Base-by-base conservation (phyloP, 2,888 invertebrate genomes). In the Drosophila pegasa region DNA sequence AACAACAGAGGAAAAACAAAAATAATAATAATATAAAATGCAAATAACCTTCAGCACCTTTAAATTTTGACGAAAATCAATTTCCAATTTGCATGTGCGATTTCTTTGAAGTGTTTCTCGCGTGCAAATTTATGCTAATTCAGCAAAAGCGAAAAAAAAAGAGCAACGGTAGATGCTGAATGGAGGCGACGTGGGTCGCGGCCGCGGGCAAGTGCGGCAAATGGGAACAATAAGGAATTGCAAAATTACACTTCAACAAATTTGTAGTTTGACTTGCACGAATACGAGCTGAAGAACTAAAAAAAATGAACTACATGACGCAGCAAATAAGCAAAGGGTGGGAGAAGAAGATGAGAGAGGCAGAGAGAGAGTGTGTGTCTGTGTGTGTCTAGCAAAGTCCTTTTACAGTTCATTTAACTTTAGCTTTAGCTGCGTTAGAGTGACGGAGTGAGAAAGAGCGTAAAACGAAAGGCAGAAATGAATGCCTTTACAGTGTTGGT, bases 41-140 rank as follows among this genome's bases (percentile, higher is more conserved):
- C 43, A 45, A 56, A 73, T 57, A 69, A 67, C 80, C 77, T 77
- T 79, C 77, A 80, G 64, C 63, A 75, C 63, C 75, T 79, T 47
- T 22, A 57, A 73, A 56, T 61, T 75, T 41, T 65, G 65, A 82
- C 72, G 68, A 87, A 87, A 82, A 87, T 85, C 86, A 85, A 83
- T 88, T 82, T 82, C 71, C 71, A 82, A 88, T 82, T 82, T 82
- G 82, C 82, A 86, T 88, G 76, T 76, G 80, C 76, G 61, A 75
- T 84, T 77, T 80, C 61, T 68, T 71, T 68, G 47, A 67, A 75
- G 80, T 83, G 66, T 71, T 81, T 68, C 47, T 81, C 68, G 81
- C 87, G 77, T 87, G 87, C 81, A 70, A 84, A 84, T 68, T 77
- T 84, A 81, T 81, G 85, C 78, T 87, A 81, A 81, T 81, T 77